Evolutionary conservation across 2,888 invertebrate genomes (phyloP), one percentile per base, ranked within the genome.

Genomic region (Drosophila quinaria): DNA sequence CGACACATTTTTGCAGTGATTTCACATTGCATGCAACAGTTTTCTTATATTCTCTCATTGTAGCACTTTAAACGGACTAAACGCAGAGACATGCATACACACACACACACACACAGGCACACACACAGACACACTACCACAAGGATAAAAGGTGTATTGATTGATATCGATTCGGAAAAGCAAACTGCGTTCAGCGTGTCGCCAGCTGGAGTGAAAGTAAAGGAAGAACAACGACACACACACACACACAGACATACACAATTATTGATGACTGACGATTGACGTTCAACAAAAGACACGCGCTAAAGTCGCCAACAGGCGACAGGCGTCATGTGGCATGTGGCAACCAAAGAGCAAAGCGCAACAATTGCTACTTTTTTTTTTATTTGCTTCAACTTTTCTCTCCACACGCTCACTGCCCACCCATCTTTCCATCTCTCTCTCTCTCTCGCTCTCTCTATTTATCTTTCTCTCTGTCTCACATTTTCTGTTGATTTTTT

Each of bases 81-180:
- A 42, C 2, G n/a, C 44, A 19, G 42, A 33, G 56, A 47, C 39
- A 50, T 31, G 8, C 50, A 55, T 19, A 25, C 33, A 44, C 29
- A 64, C 25, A 33, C 44, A 61, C 42, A 39, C 44, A 46, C 33
- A 51, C 1, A 29, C n/a, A 42, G 29, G n/a, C 29, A 64, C 25
- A 33, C 44, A 61, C 42, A 39, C 44, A 46, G 25, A 51, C 1
- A 29, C n/a, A 42, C 22, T n/a, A 22, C 44, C 17, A 19, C 42
- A 13, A 19, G 2, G 33, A 52, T 29, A 19, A 22, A 55, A 61
- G 35, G 55, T 62, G 68, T 87, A 83, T 83, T 87, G 83, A 83
- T 83, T 87, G 88, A 77, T 83, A 83, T 83, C 71, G 83, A 83
- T 87, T 83, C 60, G 68, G 51, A 42, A 44, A 44, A 22, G 67